Conservation (phyloP, 2,113 vertebrate species). For the Pogonocichla stellata region DNA sequence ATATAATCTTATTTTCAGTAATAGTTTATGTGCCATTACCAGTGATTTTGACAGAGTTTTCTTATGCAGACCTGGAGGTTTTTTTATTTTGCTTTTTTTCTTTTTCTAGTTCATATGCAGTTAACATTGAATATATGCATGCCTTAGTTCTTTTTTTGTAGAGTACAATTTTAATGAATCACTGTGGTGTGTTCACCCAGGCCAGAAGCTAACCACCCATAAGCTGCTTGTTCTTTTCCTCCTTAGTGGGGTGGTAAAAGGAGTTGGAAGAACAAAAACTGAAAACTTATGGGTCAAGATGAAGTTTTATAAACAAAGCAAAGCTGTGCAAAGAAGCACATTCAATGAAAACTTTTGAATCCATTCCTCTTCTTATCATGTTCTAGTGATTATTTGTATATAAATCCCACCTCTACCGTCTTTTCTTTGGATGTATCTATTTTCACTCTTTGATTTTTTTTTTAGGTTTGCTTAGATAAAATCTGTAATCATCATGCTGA, state of each 20-base stretch:
- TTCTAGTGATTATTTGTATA: neutral
- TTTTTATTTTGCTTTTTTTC: neutral
- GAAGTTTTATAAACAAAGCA: neutral
- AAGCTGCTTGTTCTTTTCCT: neutral
- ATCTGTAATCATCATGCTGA: neutral
- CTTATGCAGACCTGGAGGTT: neutral
- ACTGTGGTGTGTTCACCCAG: neutral
- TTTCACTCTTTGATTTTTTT: neutral
- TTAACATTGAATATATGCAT: neutral
- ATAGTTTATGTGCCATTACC: neutral
- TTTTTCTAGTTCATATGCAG: neutral
- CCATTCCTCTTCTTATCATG: neutral
- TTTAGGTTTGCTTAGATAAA: neutral
- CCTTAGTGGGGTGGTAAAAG: neutral
- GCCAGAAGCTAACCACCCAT: neutral
- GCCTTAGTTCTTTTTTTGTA: neutral
- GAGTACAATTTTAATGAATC: neutral
- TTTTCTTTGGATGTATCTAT: neutral
- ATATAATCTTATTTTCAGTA: neutral
- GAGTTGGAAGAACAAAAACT: neutral
- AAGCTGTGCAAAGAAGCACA: accelerated
- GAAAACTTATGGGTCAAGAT: neutral
- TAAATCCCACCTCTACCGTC: neutral
- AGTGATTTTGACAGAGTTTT: neutral
- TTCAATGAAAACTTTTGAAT: neutral